These are phyloP conservation scores for Ptyas mucosa DNA, from an alignment of 2,113 vertebrate genomes.

Conservation along the genomic window DNA sequence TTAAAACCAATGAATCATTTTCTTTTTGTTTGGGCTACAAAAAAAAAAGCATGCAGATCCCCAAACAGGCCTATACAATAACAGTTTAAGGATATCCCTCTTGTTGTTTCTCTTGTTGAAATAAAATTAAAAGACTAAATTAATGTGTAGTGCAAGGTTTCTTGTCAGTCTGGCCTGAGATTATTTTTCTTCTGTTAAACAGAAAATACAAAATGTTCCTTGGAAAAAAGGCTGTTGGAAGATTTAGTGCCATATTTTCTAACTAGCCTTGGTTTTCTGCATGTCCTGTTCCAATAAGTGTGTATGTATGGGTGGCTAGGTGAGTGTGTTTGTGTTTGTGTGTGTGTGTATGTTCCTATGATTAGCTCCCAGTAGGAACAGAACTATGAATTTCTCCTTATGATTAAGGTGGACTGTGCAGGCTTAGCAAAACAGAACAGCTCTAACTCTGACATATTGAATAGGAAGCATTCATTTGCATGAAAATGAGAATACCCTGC, in stretches of 20 bases:
- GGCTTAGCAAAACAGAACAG: neutral
- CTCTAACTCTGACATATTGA: neutral
- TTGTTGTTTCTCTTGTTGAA: neutral
- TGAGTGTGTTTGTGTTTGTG: neutral
- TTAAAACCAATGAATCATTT: slow-evolving; percentile 13
- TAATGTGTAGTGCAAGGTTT: neutral
- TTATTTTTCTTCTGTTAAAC: neutral
- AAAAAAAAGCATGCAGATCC: neutral
- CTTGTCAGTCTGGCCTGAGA: neutral
- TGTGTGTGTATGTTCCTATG: neutral
- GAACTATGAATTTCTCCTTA: neutral
- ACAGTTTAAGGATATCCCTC: no score
- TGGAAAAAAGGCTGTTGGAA: neutral
- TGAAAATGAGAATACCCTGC: neutral
- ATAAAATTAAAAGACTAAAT: neutral
- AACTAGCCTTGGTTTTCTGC: neutral
- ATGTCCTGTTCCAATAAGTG: slow-evolving; percentile 1
- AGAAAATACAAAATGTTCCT: neutral
- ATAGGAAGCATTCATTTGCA: slow-evolving; percentile 7
- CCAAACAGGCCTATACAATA: neutral
- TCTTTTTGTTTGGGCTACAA: neutral
- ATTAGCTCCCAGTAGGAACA: neutral
- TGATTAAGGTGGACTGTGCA: neutral
- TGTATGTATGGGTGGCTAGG: neutral
- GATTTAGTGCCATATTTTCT: neutral